Percentiles rank a stretch among this genome's conserved stretches.
Conservation (phyloP, 2,797 vertebrate species). For the Acomys russatus region DNA sequence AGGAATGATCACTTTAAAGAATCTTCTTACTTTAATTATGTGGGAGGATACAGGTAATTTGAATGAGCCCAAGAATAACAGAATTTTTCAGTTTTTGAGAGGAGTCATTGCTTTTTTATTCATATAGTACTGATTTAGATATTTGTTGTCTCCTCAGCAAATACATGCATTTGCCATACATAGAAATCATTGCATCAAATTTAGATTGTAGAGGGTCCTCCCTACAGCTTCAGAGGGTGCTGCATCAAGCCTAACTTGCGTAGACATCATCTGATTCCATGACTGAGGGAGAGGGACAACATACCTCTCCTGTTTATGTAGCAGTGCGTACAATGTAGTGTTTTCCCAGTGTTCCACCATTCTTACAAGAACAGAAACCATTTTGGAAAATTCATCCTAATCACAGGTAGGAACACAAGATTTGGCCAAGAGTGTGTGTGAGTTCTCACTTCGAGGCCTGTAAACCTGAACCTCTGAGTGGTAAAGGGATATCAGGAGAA, state of each 20-base stretch:
- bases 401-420: not conserved
- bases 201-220: no score
- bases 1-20: not conserved
- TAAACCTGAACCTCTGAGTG: not conserved
- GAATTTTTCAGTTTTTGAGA: not conserved
- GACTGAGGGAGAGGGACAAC: not conserved
- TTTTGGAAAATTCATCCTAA: not conserved
- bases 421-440: not conserved
- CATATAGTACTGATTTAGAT: not conserved
- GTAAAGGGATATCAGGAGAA: not conserved
- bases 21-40: not conserved
- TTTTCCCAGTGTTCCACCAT: not conserved
- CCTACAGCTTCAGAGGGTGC: not conserved
- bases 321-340: not conserved
- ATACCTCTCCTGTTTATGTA: not conserved
- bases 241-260: not conserved
- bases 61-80: not conserved
- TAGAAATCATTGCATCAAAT: accelerated
- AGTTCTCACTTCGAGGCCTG: not conserved
- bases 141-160: not conserved
- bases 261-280: not conserved
- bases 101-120: not conserved
- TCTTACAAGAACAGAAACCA: not conserved
- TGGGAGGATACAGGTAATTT: not conserved
- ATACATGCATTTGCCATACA: accelerated